Base-by-base conservation (phyloP, 2,888 invertebrate genomes). In the Monochamus alternatus region DNA sequence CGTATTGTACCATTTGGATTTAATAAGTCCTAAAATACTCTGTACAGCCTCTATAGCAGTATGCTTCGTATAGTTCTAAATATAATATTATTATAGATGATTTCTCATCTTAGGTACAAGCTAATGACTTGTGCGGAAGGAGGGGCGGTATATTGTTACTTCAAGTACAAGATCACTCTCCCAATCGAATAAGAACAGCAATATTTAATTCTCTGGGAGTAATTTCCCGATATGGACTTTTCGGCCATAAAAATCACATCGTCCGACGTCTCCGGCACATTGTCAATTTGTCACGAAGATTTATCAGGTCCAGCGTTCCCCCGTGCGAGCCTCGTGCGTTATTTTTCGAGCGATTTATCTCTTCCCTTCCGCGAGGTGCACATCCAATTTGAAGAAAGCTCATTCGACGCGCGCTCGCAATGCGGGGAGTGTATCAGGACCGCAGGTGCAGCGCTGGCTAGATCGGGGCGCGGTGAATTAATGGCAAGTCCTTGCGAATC, bases 261-360 rank as follows among this genome's bases (percentile, higher is more conserved):
- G 47, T 47, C 47, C 47, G 12, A 47, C 47, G 47, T 10, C 47
- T 47, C 9, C 47, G 12, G 47, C 47, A 47, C 83, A 85, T 86
- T 86, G 85, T 86, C 86, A 86, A 85, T 86, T 86, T 86, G 86
- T 86, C 86, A 86, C 81, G 80, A 83, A 85, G 86, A 86, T 86
- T 86, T 86, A 86, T 86, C 47, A 47, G 47, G 9, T 12, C 44
- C 7, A 44, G 44, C 44, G 7, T 44, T 9, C 47, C 47, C 9
- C 47, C 7, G 75, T 77, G 63, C 74, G 70, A 76, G 73, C 79
- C 79, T 81, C 82, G 78, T 81, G 83, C 85, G 84, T 83, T 85
- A 84, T 85, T 86, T 86, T 86, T 86, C 84, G 79, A 85, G 86
- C 86, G 86, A 87, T 87, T 86, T 87, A 86, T 87, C 86, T 87